phyloP scores from a whole-genome alignment of 2,797 vertebrate genomes.

The Mico argentatus region DNA sequence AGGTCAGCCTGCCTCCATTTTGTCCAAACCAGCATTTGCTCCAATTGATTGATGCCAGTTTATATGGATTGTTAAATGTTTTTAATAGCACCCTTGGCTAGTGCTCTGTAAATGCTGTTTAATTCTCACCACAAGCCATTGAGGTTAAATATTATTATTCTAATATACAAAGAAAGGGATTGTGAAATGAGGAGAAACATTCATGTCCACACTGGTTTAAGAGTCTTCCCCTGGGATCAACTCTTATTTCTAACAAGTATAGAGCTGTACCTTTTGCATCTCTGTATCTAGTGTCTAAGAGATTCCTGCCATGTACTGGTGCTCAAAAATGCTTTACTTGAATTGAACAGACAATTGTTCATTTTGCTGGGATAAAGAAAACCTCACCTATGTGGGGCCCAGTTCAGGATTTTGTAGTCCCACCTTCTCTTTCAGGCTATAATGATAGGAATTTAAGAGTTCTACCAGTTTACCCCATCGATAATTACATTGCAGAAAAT shows the following conservation, averaged over 20 bases:
- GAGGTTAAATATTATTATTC: not conserved
- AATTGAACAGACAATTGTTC: not conserved
- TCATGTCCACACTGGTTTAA: not conserved
- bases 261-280: not conserved
- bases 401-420: not conserved
- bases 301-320: not conserved
- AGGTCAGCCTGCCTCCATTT: not conserved
- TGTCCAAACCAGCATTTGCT: not conserved
- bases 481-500: not conserved
- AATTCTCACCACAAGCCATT: not conserved
- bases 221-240: not conserved
- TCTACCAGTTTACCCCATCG: not conserved
- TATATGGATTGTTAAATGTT: not conserved
- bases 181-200: not conserved
- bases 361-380: not conserved
- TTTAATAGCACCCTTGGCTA: not conserved
- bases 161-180: not conserved
- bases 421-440: not conserved
- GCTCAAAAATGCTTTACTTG: not conserved
- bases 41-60: not conserved
- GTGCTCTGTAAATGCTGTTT: not conserved
- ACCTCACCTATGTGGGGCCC: not conserved
- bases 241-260: not conserved
- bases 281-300: not conserved
- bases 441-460: not conserved